Percentiles rank a stretch among this genome's conserved stretches.
Evolutionary conservation across 2,888 invertebrate genomes (phyloP).

Genomic region (Drosophila nigricruria): DNA sequence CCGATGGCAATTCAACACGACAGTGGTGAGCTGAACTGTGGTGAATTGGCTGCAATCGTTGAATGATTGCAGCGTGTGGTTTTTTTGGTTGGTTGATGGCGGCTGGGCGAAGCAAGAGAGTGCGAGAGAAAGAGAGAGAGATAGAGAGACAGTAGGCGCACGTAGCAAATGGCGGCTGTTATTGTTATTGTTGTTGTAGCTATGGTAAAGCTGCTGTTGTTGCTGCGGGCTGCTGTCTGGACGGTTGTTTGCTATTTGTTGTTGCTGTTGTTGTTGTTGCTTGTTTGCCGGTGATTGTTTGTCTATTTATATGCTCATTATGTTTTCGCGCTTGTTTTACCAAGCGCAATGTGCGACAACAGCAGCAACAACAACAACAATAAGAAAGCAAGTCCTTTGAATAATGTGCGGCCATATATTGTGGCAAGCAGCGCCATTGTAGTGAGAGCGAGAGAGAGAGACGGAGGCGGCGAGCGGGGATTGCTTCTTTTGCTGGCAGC

Average conservation of each 20-base stretch:
- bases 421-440: conserved; percentile 40
- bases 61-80: conserved; percentile 1
- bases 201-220: conserved; percentile 5
- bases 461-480: not conserved
- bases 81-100: conserved; percentile 7
- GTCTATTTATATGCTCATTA: conserved; percentile 78
- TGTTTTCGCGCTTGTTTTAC: conserved; percentile 80
- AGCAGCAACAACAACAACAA: conserved; percentile 32
- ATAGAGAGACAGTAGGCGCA: not conserved
- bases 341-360: conserved; percentile 44
- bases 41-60: conserved; percentile 35
- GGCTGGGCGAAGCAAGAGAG: not conserved
- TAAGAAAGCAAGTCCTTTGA: conserved; percentile 52
- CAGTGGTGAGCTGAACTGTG: conserved; percentile 36
- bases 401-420: conserved; percentile 74
- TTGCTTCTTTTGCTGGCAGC: conserved; percentile 14
- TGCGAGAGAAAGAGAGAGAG: not conserved
- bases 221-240: conserved; percentile 40
- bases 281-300: conserved; percentile 64
- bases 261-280: conserved; percentile 24
- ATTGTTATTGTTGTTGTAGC: conserved; percentile 19
- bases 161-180: conserved; percentile 2
- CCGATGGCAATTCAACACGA: conserved; percentile 31
- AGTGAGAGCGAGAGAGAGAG: not conserved
- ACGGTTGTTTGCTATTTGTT: conserved; percentile 24